Conservation (phyloP, 2,113 vertebrate species). For the Antechinus flavipes region DNA sequence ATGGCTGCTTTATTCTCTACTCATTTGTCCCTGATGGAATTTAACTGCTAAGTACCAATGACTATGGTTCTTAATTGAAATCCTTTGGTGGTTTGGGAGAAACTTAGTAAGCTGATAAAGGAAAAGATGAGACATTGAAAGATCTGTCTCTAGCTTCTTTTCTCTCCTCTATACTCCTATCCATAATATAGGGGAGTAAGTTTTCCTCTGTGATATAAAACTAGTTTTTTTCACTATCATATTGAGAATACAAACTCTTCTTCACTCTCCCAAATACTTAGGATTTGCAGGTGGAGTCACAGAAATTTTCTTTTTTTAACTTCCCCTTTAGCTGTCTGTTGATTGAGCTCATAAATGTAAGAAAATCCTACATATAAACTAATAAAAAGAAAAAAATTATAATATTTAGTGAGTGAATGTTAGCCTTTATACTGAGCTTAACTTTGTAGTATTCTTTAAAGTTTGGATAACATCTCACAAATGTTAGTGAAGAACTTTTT, state of each 20-base stretch:
- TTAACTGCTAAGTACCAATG: too few species aligned
- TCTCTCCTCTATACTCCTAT: neutral
- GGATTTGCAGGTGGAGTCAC: neutral
- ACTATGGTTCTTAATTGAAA: neutral
- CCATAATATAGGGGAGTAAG: neutral
- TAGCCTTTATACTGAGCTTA: neutral
- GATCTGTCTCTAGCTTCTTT: neutral
- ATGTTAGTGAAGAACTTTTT: neutral
- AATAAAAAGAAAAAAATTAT: neutral
- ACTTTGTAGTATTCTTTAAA: neutral
- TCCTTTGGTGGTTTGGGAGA: neutral
- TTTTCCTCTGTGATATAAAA: neutral
- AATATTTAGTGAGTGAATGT: neutral
- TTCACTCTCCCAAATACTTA: neutral
- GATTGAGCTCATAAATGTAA: neutral
- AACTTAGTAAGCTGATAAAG: neutral
- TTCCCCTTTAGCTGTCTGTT: neutral
- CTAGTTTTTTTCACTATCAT: neutral
- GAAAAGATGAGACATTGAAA: neutral
- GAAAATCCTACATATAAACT: neutral
- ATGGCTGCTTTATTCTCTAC: fast-evolving
- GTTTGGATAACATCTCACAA: neutral
- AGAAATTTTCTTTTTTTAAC: neutral
- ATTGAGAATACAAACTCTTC: neutral
- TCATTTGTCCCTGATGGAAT: neutral